phyloP scores from a whole-genome alignment of 53 echinoderm and acorn worm species.

The Mesocentrotus franciscanus region DNA sequence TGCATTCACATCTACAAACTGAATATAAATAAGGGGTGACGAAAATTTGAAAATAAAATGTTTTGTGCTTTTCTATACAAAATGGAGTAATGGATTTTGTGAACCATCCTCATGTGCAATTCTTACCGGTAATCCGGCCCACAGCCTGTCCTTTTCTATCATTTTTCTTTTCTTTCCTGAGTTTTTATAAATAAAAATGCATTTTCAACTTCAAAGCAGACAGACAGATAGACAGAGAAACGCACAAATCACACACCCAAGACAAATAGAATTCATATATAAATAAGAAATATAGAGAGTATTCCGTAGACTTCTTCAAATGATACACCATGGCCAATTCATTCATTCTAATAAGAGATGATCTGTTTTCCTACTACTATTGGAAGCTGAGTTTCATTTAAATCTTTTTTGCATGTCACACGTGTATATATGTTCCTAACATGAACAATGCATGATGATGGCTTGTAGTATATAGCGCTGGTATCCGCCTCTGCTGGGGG shows the following conservation, averaged over 20 bases:
- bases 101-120: background rate
- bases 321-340: background rate
- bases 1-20: too few species aligned
- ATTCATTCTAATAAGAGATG: background rate
- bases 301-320: background rate
- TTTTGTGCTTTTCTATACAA: background rate
- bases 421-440: background rate
- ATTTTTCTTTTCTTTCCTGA: slow-evolving; percentile 8
- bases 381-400: background rate
- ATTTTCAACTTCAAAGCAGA: background rate
- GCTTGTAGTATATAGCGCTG: too few species aligned
- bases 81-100: background rate
- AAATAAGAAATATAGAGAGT: background rate
- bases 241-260: slow-evolving; percentile 32
- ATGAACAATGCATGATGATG: too few species aligned
- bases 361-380: background rate
- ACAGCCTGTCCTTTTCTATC: background rate
- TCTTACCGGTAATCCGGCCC: background rate
- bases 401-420: background rate
- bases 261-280: slow-evolving; percentile 19
- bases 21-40: background rate
- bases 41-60: background rate
- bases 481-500: too few species aligned
- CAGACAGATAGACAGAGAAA: background rate
- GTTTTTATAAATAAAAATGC: slow-evolving; percentile 38